A percentile compares a stretch with the other conserved stretches of the same genome.
Conservation (phyloP, 2,113 vertebrate species). For the Sphyrna mokarran region DNA sequence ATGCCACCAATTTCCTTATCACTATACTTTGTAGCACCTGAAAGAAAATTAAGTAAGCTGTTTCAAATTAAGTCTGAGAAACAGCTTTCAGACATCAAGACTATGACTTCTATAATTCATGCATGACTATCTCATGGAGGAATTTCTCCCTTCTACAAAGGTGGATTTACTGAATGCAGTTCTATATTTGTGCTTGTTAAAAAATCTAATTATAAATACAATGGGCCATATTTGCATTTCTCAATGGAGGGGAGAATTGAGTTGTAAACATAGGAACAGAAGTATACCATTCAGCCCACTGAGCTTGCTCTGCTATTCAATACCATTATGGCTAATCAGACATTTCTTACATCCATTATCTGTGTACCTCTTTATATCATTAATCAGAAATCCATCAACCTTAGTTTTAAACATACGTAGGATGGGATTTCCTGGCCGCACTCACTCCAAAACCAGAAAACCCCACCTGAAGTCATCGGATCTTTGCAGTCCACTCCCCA, state of each 20-base stretch:
- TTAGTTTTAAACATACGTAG: too few relatives aligned
- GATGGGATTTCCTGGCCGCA: too few relatives aligned
- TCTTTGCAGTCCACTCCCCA: too few relatives aligned
- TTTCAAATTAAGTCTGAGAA: background rate
- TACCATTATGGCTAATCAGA: too few relatives aligned
- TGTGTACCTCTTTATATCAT: too few relatives aligned
- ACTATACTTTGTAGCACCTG: constrained; percentile 81
- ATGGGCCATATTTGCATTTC: background rate
- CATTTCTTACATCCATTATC: too few relatives aligned
- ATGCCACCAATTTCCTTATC: constrained; percentile 93
- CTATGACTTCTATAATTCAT: background rate
- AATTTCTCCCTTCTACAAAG: background rate
- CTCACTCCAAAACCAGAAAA: too few relatives aligned
- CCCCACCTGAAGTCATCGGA: too few relatives aligned
- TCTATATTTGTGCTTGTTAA: background rate
- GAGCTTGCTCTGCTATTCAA: too few relatives aligned
- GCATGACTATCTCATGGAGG: background rate
- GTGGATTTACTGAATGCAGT: background rate
- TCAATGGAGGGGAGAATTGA: background rate
- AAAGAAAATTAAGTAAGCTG: constrained; percentile 44
- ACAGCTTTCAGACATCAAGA: background rate
- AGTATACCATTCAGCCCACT: too few relatives aligned
- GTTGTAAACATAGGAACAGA: background rate
- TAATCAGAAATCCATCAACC: too few relatives aligned
- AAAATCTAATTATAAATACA: background rate